Evolutionary conservation across 2,113 vertebrate genomes (phyloP).

Genomic region (Isurus oxyrinchus): DNA sequence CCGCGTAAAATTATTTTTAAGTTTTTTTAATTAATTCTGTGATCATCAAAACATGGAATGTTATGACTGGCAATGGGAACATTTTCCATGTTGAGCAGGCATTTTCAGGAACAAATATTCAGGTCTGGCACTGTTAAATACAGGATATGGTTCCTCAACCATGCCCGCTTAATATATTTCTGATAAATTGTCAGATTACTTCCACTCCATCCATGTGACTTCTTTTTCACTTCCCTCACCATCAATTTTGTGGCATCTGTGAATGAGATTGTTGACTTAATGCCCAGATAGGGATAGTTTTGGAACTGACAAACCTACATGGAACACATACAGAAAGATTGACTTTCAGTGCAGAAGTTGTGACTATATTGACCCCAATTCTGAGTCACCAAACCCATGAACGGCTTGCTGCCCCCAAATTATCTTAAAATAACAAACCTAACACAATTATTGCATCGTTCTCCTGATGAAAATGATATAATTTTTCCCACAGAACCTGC

Average conservation of each 20-base stretch:
- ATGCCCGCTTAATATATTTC: too few species aligned
- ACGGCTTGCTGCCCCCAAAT: not conserved
- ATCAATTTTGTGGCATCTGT: not conserved
- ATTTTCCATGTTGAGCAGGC: not conserved
- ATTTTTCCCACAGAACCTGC: constrained; percentile 74
- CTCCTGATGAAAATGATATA: not conserved
- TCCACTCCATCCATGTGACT: not conserved
- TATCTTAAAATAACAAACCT: not conserved
- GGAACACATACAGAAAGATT: not conserved
- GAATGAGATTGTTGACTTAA: not conserved
- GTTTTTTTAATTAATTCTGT: constrained; percentile 39
- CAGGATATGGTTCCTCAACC: not conserved
- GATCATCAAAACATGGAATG: not conserved
- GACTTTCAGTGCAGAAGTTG: not conserved
- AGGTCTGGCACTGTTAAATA: not conserved
- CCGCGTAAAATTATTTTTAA: constrained; percentile 50
- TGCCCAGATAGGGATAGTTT: not conserved
- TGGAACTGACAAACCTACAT: not conserved
- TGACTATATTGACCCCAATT: not conserved
- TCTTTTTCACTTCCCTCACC: not conserved
- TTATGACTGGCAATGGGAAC: not conserved
- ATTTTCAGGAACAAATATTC: not conserved
- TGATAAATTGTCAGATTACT: not conserved
- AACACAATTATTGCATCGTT: not conserved
- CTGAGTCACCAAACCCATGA: not conserved